phyloP scores from a whole-genome alignment of 2,113 vertebrate species.

The Andinoacara biseriatus region DNA sequence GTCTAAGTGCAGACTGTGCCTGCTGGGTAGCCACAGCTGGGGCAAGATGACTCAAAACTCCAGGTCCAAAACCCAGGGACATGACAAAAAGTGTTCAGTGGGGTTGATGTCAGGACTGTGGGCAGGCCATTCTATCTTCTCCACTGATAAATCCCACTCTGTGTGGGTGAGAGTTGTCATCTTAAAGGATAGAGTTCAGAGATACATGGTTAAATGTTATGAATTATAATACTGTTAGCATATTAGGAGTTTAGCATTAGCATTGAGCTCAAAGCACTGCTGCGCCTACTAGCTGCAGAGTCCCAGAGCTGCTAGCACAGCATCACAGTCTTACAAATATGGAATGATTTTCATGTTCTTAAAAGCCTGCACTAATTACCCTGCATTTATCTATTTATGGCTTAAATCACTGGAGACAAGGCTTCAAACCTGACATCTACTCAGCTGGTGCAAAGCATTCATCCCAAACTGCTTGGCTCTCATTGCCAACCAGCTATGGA shows the following conservation, averaged over 20 bases:
- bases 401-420: constrained; percentile 12
- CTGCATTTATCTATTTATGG: constrained; percentile 15
- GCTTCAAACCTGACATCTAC: constrained; percentile 47
- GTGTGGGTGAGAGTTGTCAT: no score
- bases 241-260: neutral
- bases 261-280: neutral
- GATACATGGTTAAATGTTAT: no score
- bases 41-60: no score
- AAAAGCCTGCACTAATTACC: neutral
- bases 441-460: constrained; percentile 60
- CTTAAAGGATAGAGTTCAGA: no score
- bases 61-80: no score
- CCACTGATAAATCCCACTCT: no score
- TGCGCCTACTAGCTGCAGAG: neutral
- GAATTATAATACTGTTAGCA: no score
- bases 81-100: no score
- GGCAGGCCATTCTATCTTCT: no score
- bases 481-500: constrained; percentile 81
- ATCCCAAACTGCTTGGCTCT: constrained; percentile 73
- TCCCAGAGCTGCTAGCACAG: neutral
- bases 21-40: no score
- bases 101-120: no score
- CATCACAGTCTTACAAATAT: neutral
- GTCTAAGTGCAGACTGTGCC: no score
- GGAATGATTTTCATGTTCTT: neutral